Evolutionary conservation across 2,113 vertebrate species (phyloP).

Genomic region (Micromys minutus): DNA sequence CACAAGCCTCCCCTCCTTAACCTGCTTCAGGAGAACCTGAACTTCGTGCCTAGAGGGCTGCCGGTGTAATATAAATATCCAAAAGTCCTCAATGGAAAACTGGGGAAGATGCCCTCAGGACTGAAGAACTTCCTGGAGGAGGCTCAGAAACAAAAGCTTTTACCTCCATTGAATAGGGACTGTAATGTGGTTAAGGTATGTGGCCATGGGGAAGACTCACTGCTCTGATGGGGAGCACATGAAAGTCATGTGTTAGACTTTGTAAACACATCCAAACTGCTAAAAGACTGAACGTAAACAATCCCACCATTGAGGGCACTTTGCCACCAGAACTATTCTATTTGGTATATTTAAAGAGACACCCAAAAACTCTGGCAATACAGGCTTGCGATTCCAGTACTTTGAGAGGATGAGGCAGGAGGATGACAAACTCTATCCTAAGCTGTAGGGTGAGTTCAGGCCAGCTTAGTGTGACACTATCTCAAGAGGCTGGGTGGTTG

Average conservation of each 20-base stretch:
- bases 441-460: not conserved
- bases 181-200: not conserved
- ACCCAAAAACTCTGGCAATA: not conserved
- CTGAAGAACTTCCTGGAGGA: not conserved
- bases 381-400: not conserved
- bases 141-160: not conserved
- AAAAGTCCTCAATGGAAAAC: not conserved
- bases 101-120: not conserved
- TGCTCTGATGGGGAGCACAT: not conserved
- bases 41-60: not conserved
- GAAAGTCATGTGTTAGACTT: not conserved
- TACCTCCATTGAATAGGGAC: not conserved
- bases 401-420: not conserved
- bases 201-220: not conserved
- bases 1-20: not conserved
- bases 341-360: slow-evolving; percentile 18
- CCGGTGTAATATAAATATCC: not conserved
- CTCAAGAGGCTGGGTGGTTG: not conserved
- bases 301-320: not conserved
- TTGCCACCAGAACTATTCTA: not conserved
- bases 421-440: not conserved
- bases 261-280: not conserved
- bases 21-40: not conserved
- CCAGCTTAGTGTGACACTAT: not conserved
- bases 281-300: slow-evolving; percentile 36